These are phyloP conservation scores for Pseudanteris insignis DNA, from an alignment of 2,888 invertebrate species.

Conservation along the genomic window DNA sequence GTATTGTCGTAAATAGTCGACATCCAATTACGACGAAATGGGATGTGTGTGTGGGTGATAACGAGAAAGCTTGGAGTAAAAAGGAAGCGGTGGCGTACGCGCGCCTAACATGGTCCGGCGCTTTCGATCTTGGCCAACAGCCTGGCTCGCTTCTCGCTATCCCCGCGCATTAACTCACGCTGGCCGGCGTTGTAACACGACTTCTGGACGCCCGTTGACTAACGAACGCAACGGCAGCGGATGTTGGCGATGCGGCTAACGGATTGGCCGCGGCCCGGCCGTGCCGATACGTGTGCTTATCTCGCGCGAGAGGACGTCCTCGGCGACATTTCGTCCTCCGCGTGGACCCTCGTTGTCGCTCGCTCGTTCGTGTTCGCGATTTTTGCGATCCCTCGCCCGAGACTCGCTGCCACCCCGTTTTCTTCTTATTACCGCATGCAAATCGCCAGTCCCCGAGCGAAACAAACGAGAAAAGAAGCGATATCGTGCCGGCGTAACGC, in stretches of 20 bases:
- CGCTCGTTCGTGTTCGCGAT: constrained; percentile 34
- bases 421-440: constrained; percentile 41
- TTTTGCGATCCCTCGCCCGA: constrained; percentile 23
- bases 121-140: constrained; percentile 42
- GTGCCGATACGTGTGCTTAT: constrained; percentile 31
- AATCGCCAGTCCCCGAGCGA: constrained; percentile 22
- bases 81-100: constrained; percentile 25
- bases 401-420: constrained; percentile 29
- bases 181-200: constrained; percentile 39
- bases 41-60: constrained; percentile 18
- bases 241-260: constrained; percentile 40
- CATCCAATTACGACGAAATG: constrained; percentile 37
- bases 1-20: too few species aligned
- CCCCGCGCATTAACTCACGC: constrained; percentile 42
- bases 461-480: constrained; percentile 28
- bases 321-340: constrained; percentile 40
- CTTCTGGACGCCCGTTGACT: constrained; percentile 43
- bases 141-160: constrained; percentile 18
- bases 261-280: constrained; percentile 30
- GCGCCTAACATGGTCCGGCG: constrained; percentile 41
- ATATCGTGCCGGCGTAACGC: too few species aligned
- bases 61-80: constrained; percentile 22
- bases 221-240: constrained; percentile 42
- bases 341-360: constrained; percentile 21
- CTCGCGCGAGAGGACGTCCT: constrained; percentile 34